Conservation (phyloP, 2,113 vertebrate genomes). For the Oophaga pumilio region DNA sequence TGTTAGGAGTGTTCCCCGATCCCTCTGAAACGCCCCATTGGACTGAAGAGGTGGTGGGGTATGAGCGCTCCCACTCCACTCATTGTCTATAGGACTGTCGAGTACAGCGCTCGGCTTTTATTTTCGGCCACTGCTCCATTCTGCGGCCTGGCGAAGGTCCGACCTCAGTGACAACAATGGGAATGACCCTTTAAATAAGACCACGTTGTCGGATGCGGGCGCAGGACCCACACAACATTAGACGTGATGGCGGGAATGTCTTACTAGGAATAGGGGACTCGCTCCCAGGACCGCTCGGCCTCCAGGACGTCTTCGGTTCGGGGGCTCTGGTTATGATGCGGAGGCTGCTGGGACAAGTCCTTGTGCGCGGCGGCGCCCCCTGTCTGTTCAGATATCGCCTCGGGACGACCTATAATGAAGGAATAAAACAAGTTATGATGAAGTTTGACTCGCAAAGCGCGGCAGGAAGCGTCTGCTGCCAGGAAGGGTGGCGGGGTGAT, state of each 20-base stretch:
- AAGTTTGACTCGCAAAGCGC: background rate
- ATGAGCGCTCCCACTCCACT: too few relatives aligned
- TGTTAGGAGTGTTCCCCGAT: too few relatives aligned
- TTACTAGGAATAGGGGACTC: constrained; percentile 74
- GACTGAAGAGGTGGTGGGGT: too few relatives aligned
- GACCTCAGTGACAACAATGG: too few relatives aligned
- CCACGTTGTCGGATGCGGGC: too few relatives aligned
- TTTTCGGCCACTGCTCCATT: too few relatives aligned
- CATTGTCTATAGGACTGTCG: too few relatives aligned
- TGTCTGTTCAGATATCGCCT: constrained; percentile 66
- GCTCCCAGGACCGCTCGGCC: constrained; percentile 78
- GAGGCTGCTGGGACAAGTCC: constrained; percentile 34
- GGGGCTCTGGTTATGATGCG: constrained; percentile 65
- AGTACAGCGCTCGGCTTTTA: too few relatives aligned
- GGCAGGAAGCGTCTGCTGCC: background rate
- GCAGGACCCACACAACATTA: background rate
- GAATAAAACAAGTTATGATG: constrained; percentile 3
- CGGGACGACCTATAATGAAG: constrained; percentile 69
- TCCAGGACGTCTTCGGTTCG: constrained; percentile 74
- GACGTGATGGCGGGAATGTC: background rate
- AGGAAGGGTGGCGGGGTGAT: background rate
- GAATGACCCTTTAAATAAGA: too few relatives aligned
- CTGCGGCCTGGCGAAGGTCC: too few relatives aligned
- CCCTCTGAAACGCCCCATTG: too few relatives aligned
- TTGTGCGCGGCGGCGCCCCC: constrained; percentile 60